phyloP scores from a whole-genome alignment of 2,113 vertebrate genomes.

The Cavia porcellus region DNA sequence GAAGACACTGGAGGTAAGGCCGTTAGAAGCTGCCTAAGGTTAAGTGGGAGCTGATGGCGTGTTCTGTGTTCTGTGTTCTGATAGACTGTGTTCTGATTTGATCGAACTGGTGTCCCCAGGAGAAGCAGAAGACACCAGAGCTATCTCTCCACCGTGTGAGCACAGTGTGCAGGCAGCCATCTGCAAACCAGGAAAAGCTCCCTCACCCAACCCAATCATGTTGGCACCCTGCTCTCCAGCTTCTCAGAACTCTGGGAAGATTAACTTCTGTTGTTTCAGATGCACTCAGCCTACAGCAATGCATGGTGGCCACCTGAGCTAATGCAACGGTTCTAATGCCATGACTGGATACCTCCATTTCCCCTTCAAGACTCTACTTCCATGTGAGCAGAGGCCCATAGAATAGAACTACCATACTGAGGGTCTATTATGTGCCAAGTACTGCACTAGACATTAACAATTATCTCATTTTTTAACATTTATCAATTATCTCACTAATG shows the following conservation, averaged over 20 bases:
- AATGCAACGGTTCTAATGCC: background rate
- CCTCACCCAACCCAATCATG: background rate
- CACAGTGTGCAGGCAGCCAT: background rate
- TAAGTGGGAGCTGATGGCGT: background rate
- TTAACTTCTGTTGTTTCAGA: background rate
- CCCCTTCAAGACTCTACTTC: background rate
- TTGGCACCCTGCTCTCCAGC: background rate
- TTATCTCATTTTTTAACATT: slow-evolving; percentile 52
- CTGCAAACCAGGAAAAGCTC: background rate
- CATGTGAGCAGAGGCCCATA: background rate
- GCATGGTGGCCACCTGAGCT: background rate
- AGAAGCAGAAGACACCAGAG: background rate
- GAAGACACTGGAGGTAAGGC: background rate
- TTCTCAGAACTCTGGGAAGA: background rate
- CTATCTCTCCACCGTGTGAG: background rate
- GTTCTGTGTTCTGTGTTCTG: background rate
- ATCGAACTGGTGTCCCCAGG: background rate
- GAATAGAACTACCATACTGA: background rate
- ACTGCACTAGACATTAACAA: background rate
- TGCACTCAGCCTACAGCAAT: background rate
- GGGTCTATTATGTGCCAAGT: background rate
- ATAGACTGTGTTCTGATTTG: background rate
- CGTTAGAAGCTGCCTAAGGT: background rate
- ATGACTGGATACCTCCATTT: background rate
- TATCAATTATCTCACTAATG: too few species aligned